Evolutionary conservation across 2,797 vertebrate species (phyloP), one percentile per base, ranked within the genome.

Genomic region (Rhinichthys osculus): DNA sequence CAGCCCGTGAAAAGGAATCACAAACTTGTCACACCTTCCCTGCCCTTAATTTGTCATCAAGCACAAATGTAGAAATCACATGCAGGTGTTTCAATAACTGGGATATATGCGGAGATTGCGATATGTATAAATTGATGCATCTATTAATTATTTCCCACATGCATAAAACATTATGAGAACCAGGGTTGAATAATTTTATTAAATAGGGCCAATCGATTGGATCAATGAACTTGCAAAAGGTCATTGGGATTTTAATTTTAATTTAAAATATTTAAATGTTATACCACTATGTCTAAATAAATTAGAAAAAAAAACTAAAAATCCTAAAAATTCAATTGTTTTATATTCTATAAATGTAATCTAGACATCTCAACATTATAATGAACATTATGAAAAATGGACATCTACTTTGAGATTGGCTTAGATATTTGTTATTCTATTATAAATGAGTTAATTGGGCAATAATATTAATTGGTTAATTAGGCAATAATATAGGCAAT

Each of bases 1-100:
- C 70, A 44, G 33, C 71, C 59, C 14, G 79, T 82, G 66, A 69
- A 87, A 83, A 57, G 83, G 77, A 90, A 89, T 87, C 87, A 86
- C 73, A 87, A 88, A 85, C 87, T 85, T 81, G 76, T 81, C 57
- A 85, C 84, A 85, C 81, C 77, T 78, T 40, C 8, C 71, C 40
- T 67, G 44, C 66, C 42, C 62, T 52, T 83, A 77, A 70, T 87
- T 78, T 78, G 72, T 78, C 74, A 83, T 62, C 42, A 59, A 52
- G 80, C 27, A 5, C 85, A 85, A 78, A 85, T 64, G 71, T 42
- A 54, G 70, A 85, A 54, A 73, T 67, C 59, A 57, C 73, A 74
- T 27, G 30, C 74, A 44, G 79, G 30, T 14, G 47, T 72, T 54
- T 27, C 13, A 71, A 78, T 59, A 33, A 71, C 38, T 3, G 19